These are phyloP conservation scores for Rhagoletis pomonella DNA, from an alignment of 1,140 invertebrate genomes.

Conservation along the genomic window DNA sequence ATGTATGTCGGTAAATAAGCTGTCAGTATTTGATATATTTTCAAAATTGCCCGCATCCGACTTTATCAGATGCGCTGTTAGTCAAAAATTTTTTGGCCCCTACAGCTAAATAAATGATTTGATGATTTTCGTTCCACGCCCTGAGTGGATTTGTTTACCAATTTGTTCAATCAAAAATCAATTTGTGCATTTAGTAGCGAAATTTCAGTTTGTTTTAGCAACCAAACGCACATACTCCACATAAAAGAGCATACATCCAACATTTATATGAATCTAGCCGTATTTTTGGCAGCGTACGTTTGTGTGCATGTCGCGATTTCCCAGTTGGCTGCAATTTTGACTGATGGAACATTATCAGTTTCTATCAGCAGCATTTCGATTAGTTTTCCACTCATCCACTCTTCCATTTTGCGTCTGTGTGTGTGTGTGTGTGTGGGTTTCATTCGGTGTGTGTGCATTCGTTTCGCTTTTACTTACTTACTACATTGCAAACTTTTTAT, in stretches of 20 bases:
- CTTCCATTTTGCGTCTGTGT: too few species aligned
- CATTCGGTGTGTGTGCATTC: not conserved
- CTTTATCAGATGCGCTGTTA: constrained; percentile 28
- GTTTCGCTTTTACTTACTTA: not conserved
- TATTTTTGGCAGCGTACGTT: not conserved
- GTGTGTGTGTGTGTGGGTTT: too few species aligned
- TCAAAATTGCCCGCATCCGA: not conserved
- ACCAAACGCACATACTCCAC: not conserved
- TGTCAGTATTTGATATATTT: constrained; percentile 25
- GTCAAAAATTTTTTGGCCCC: constrained; percentile 23
- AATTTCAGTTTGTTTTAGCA: constrained; percentile 44
- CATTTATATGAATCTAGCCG: not conserved
- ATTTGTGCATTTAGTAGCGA: constrained; percentile 38
- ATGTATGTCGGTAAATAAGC: not conserved
- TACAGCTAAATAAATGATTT: not conserved
- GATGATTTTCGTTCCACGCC: not conserved
- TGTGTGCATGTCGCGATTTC: not conserved
- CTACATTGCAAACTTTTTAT: not conserved
- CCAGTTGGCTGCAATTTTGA: constrained; percentile 28
- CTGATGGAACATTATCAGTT: constrained; percentile 40
- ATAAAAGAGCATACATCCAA: not conserved
- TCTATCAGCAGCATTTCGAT: not conserved
- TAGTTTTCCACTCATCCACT: not conserved
- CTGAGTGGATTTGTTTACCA: not conserved
- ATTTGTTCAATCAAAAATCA: constrained; percentile 29